phyloP scores from a whole-genome alignment of 1,140 invertebrate species.

The Drosophila bifasciata region DNA sequence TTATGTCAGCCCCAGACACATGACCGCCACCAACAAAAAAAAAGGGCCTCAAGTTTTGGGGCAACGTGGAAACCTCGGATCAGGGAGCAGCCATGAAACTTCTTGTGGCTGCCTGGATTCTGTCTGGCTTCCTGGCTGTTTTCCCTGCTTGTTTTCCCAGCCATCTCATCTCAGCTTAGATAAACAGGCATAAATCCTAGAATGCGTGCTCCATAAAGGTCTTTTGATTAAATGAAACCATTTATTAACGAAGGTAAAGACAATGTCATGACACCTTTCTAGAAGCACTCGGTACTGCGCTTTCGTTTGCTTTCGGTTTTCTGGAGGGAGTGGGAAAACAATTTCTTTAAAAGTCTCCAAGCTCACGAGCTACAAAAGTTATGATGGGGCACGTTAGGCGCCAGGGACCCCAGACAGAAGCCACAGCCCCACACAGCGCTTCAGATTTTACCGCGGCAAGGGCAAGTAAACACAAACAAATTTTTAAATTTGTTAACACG shows the following conservation, averaged over 20 bases:
- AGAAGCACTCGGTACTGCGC: constrained; percentile 23
- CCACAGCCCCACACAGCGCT: constrained; percentile 16
- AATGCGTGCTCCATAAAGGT: constrained; percentile 64
- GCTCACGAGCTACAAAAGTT: constrained; percentile 44
- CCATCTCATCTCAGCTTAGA: constrained; percentile 36
- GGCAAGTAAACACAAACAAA: constrained; percentile 76
- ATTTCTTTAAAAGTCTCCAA: constrained; percentile 75
- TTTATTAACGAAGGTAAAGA: constrained; percentile 77
- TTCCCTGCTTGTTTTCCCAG: constrained; percentile 1
- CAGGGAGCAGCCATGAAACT: constrained; percentile 49
- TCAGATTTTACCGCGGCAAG: constrained; percentile 15
- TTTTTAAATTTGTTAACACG: constrained; percentile 81
- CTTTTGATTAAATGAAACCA: constrained; percentile 80
- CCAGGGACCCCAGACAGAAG: constrained; percentile 26
- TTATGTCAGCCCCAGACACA: constrained; percentile 71
- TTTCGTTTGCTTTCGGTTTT: constrained; percentile 3
- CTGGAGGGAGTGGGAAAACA: constrained; percentile 62
- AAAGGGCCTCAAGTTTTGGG: constrained; percentile 66
- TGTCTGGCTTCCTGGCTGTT: constrained; percentile 21
- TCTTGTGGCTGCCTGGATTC: constrained; percentile 18
- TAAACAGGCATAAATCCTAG: constrained; percentile 67
- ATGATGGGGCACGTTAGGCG: constrained; percentile 53
- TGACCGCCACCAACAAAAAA: constrained; percentile 9
- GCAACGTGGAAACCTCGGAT: constrained; percentile 48
- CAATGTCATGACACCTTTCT: constrained; percentile 67